These are phyloP conservation scores for Macquaria australasica DNA, from an alignment of 2,113 vertebrate species.

Conservation along the genomic window DNA sequence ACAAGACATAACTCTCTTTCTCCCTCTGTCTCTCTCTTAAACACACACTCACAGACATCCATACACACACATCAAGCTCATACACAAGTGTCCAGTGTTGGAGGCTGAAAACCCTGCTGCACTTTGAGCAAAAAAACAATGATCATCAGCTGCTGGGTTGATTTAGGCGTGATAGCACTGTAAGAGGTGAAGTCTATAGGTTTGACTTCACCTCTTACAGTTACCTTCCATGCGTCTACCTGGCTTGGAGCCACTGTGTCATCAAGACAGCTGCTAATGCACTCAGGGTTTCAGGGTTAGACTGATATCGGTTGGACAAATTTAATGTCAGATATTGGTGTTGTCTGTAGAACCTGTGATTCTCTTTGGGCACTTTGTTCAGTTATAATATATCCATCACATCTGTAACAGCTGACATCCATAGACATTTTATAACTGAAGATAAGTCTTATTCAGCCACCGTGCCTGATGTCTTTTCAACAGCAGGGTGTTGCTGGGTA, in stretches of 20 bases:
- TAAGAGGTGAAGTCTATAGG: too few species aligned
- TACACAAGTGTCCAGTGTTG: not conserved
- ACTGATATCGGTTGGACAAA: not conserved
- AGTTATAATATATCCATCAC: not conserved
- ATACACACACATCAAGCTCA: constrained; percentile 15
- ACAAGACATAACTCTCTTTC: not conserved
- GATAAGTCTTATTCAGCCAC: not conserved
- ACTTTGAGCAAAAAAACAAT: not conserved
- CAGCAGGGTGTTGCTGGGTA: not conserved
- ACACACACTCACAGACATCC: constrained; percentile 21
- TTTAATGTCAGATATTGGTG: not conserved
- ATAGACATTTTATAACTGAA: not conserved
- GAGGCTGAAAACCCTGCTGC: constrained; percentile 8
- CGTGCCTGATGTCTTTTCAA: not conserved
- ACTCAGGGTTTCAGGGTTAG: constrained; percentile 13
- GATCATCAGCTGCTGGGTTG: constrained; percentile 1
- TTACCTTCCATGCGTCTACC: not conserved
- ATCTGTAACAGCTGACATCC: not conserved
- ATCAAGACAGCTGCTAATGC: constrained; percentile 7
- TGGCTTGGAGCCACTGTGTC: not conserved
- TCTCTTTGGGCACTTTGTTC: not conserved
- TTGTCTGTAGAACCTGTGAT: not conserved
- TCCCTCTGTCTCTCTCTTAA: not conserved
- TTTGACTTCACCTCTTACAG: not conserved
- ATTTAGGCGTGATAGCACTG: constrained; percentile 1